A percentile compares a stretch with the other conserved stretches of the same genome.
Conservation (phyloP, 2,888 invertebrate genomes). For the Lepidochrysops patricia region DNA sequence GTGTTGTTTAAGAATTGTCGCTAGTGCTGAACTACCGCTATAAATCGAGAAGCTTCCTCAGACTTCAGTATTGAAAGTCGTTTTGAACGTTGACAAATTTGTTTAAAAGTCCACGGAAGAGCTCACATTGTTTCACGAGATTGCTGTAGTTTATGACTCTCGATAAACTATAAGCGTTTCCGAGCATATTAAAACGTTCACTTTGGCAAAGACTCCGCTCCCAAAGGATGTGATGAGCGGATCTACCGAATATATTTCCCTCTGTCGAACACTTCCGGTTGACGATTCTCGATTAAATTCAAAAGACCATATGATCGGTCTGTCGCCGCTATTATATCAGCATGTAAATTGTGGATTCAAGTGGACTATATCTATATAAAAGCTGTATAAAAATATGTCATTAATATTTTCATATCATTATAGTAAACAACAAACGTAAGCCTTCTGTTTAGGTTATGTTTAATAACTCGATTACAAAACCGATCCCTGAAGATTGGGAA, state of each 20-base stretch:
- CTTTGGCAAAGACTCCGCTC: constrained; percentile 4
- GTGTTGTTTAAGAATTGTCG: not conserved
- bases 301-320: not conserved
- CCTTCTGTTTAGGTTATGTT: too few species aligned
- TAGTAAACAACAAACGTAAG: too few species aligned
- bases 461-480: too few species aligned
- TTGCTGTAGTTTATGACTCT: constrained; percentile 3
- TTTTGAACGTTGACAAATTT: constrained; percentile 1
- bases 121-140: constrained; percentile 1
- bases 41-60: not conserved
- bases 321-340: not conserved
- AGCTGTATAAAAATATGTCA: too few species aligned
- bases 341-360: too few species aligned
- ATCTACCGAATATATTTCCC: constrained; percentile 4
- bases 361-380: too few species aligned
- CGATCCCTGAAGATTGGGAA: not conserved
- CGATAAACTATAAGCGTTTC: constrained; percentile 5
- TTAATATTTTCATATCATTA: too few species aligned
- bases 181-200: constrained; percentile 3
- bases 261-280: not conserved
- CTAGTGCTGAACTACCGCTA: not conserved
- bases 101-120: constrained; percentile 5
- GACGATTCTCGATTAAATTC: not conserved
- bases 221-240: constrained; percentile 7
- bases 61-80: not conserved